Base-by-base conservation (phyloP, 2,888 invertebrate species). In the Epirrhoe alternata region DNA sequence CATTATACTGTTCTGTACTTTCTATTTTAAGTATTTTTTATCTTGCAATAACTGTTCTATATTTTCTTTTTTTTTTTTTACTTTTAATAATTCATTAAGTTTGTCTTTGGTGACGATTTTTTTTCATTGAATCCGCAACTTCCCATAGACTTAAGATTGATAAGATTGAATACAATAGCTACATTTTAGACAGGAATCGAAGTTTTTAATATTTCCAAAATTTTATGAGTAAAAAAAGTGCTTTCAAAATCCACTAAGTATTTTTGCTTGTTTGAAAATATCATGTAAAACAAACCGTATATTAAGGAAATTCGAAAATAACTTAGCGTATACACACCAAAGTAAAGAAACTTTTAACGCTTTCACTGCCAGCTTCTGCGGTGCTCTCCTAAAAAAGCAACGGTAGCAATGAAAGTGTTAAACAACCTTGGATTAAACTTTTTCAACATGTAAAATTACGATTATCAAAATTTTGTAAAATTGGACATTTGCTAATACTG, bases 401-500 rank as follows among this genome's bases (percentile, higher is more conserved):
- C 3, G 24, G 24, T 24, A 24, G 24, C 24, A 24, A 2, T 24
- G 24, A 24, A 24, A 24, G 24, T 24, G 24, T 24, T 24, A 24
- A 24, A 24, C 24, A 2, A 24, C 3, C 24, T 24, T 24, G 24
- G 24, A 24, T 24, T 24, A 3, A 24, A 24, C 24, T 24, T 24
- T 42, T 12, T 3, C 3, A 38, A 8, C 0, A 16, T 16, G 12
- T 16, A 6, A 12, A 47, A 61, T n/a, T 53, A 38, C 5, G 1
- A 24, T 24, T 24, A 24, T 24, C 1, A 3, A 24, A 24, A 24
- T 66, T 61, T 59, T 35, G 67, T 63, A 49, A 58, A 67, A 56
- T 67, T 60, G 67, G 67, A 63, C 56, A 49, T 56, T 54, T 47
- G 16, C n/a, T 49, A 47, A 53, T 35, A 42, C 59, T 14, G 67